These are phyloP conservation scores for Chymomyza costata DNA, from an alignment of 1,140 invertebrate genomes.

Conservation along the genomic window DNA sequence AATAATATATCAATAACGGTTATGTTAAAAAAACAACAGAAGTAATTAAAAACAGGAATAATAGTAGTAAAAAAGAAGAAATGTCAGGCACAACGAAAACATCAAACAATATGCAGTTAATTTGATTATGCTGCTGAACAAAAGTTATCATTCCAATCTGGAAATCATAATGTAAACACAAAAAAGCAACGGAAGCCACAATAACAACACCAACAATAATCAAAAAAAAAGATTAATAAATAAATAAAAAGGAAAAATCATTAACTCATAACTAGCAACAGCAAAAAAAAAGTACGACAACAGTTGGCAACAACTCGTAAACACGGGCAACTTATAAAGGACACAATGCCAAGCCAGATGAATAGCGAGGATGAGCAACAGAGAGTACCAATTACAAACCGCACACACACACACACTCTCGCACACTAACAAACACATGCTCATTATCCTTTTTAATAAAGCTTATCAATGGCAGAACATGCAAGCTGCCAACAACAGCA, in stretches of 20 bases:
- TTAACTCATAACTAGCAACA: constrained; percentile 60
- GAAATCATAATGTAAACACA: constrained; percentile 58
- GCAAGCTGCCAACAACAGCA: constrained; percentile 56
- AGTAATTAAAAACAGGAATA: constrained; percentile 23
- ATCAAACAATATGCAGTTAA: constrained; percentile 46
- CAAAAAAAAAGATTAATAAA: too few relatives aligned
- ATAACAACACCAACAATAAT: constrained; percentile 43
- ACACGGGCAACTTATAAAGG: constrained; percentile 69
- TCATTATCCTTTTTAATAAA: constrained; percentile 74
- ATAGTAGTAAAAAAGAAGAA: constrained; percentile 26
- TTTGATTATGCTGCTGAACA: constrained; percentile 66
- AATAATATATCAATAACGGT: too few relatives aligned
- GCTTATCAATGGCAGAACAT: constrained; percentile 70
- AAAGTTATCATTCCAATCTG: constrained; percentile 68
- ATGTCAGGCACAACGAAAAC: constrained; percentile 14
- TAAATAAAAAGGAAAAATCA: constrained; percentile 45
- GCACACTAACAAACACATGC: constrained; percentile 46
- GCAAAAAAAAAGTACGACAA: constrained; percentile 13
- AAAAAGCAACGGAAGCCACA: constrained; percentile 17
- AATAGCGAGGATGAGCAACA: neutral
- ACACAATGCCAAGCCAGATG: constrained; percentile 47
- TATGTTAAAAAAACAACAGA: too few relatives aligned
- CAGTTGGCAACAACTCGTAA: constrained; percentile 53
- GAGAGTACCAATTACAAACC: constrained; percentile 29
- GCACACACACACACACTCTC: constrained; percentile 16